These are phyloP conservation scores for Xanthostigma xanthostigma DNA, from an alignment of 2,888 invertebrate species.

Conservation along the genomic window DNA sequence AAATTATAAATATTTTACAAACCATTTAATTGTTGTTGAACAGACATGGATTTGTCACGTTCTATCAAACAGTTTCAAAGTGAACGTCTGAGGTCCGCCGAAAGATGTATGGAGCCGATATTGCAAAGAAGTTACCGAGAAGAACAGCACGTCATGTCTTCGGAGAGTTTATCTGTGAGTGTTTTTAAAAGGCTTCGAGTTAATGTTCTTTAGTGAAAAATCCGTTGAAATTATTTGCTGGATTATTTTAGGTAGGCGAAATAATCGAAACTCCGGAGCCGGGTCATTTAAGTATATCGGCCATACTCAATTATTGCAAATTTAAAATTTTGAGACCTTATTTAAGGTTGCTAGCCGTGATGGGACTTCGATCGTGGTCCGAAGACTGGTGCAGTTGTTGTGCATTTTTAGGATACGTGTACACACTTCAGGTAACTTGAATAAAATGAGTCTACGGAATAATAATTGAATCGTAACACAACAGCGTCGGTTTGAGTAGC, in stretches of 20 bases:
- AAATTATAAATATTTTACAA: neutral
- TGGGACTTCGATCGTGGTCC: slow-evolving; percentile 57
- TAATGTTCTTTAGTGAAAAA: no score
- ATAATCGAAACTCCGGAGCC: slow-evolving; percentile 51
- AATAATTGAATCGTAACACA: no score
- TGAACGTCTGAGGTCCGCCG: slow-evolving; percentile 26
- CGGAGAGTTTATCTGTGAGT: slow-evolving; percentile 35
- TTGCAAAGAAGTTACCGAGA: no score
- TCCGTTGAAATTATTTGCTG: neutral
- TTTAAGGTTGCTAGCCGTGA: slow-evolving; percentile 52
- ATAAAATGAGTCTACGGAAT: no score
- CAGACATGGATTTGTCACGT: neutral
- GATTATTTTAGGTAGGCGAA: slow-evolving; percentile 44
- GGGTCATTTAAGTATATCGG: slow-evolving; percentile 57
- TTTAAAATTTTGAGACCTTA: slow-evolving; percentile 67
- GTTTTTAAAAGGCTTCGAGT: slow-evolving; percentile 25
- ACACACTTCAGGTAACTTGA: slow-evolving; percentile 32
- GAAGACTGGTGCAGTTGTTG: slow-evolving; percentile 42
- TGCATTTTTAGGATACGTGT: slow-evolving; percentile 47
- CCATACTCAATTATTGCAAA: slow-evolving; percentile 68
- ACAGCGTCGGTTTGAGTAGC: no score
- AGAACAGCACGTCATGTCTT: slow-evolving; percentile 8
- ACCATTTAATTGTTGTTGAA: neutral
- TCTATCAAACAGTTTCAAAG: slow-evolving; percentile 19
- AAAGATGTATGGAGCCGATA: no score